These are phyloP conservation scores for Andricus quercusramuli DNA, from an alignment of 2,888 invertebrate species.

Conservation along the genomic window DNA sequence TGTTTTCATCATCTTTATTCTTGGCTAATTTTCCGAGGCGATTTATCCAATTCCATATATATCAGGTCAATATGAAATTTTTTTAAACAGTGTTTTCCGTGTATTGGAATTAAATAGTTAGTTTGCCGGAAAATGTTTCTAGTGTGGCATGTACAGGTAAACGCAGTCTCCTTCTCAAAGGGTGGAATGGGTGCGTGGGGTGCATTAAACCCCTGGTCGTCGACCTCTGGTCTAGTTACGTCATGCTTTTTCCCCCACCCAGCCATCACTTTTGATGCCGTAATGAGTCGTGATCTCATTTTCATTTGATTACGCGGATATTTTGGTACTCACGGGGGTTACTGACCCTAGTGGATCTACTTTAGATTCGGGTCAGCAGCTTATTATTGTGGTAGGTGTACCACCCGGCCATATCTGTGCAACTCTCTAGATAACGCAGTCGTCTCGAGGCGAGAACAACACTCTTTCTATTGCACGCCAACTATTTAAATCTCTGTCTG, in stretches of 20 bases:
- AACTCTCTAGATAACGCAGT: slow-evolving; percentile 55
- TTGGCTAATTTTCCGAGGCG: neutral
- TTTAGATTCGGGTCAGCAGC: slow-evolving; percentile 77
- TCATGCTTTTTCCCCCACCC: slow-evolving; percentile 62
- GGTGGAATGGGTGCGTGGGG: slow-evolving; percentile 67
- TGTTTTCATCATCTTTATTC: neutral
- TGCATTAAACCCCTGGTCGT: slow-evolving; percentile 76
- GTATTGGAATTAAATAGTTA: neutral
- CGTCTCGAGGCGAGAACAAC: slow-evolving; percentile 42
- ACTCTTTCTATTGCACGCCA: neutral
- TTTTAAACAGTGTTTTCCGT: neutral
- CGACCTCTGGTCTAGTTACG: slow-evolving; percentile 75
- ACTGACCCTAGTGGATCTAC: slow-evolving; percentile 77
- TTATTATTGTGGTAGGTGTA: slow-evolving; percentile 78
- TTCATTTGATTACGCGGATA: slow-evolving; percentile 78
- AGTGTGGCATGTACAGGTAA: neutral
- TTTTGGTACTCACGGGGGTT: slow-evolving; percentile 72
- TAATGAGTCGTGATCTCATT: slow-evolving; percentile 79
- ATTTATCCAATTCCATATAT: neutral
- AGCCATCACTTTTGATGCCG: slow-evolving; percentile 77
- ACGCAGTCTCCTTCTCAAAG: slow-evolving; percentile 38
- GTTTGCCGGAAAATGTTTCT: neutral
- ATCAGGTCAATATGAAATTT: accelerated
- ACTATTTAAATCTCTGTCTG: slow-evolving; percentile 11
- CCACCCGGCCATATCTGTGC: slow-evolving; percentile 52